Evolutionary conservation across 2,888 invertebrate species (phyloP).

Genomic region (Nezara viridula): DNA sequence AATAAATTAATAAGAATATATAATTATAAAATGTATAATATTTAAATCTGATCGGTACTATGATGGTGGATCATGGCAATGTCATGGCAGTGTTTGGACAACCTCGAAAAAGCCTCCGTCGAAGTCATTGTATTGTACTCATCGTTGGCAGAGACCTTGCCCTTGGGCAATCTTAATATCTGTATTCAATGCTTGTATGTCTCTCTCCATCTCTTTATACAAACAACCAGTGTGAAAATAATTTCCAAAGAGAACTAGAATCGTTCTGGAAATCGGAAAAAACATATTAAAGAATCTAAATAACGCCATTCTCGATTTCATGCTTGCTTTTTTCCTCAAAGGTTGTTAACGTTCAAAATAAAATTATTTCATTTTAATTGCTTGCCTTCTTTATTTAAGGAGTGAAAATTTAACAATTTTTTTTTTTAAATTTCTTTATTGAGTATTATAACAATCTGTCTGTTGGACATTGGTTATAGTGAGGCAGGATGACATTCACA

Average conservation of each 20-base stretch:
- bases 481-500: too few species aligned
- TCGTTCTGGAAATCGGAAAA: neutral
- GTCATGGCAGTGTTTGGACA: neutral
- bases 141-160: neutral
- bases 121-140: conserved; percentile 20
- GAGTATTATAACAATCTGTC: too few species aligned
- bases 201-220: neutral
- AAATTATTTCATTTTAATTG: too few species aligned
- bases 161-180: neutral
- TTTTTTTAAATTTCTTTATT: too few species aligned
- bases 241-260: neutral
- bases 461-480: too few species aligned
- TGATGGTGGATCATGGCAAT: neutral
- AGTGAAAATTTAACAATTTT: too few species aligned
- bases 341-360: too few species aligned
- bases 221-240: neutral
- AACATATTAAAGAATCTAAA: neutral
- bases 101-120: neutral
- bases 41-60: too few species aligned
- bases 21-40: neutral
- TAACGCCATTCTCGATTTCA: too few species aligned
- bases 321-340: too few species aligned
- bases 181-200: neutral
- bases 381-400: too few species aligned
- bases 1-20: neutral